Base-by-base conservation (phyloP, 1,140 invertebrate genomes). In the Drosophila nigromelanica region DNA sequence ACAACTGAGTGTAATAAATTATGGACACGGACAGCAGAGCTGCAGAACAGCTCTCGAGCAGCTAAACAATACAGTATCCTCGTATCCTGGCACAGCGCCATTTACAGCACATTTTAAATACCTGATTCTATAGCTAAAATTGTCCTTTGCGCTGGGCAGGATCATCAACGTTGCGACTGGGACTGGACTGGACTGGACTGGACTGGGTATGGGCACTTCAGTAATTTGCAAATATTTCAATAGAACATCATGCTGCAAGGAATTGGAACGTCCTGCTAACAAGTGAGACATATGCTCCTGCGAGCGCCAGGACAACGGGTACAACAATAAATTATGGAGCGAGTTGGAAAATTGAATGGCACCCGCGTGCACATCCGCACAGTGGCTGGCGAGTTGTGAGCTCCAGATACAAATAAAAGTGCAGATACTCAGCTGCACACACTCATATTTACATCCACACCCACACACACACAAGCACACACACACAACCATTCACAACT, bases 221-320 rank as follows among this genome's bases (percentile, higher is more conserved):
- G 83, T 89, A 89, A 89, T 89, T 89, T 89, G 85, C 80, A 80
- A 89, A 89, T 89, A 89, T 89, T 89, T 89, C 83, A 89, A 89
- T 89, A 73, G 85, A 80, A 82, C 76, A 82, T 79, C 56, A 51
- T 50, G 15, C 37, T 67, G 62, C 48, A 76, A 82, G 67, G 42
- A 70, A 79, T 68, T 50, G 52, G 55, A 42, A 35, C 7, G 59
- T 37, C 45, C 55, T 59, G 68, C 48, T 66, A 75, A 78, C 66
- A 71, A 62, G 70, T 59, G 71, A 75, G 80, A 76, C 80, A 85
- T 85, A 80, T 80, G 80, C 80, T 70, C 61, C 64, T 42, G 40
- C 54, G 47, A 33, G 43, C 68, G 56, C 56, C 61, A 12, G 56
- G 51, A 43, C 68, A 54, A 66, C 62, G 52, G 64, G 47, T 76